A percentile compares a stretch with the other conserved stretches of the same genome.
phyloP scores from a whole-genome alignment of 2,888 invertebrate species.

The Trilocha varians region DNA sequence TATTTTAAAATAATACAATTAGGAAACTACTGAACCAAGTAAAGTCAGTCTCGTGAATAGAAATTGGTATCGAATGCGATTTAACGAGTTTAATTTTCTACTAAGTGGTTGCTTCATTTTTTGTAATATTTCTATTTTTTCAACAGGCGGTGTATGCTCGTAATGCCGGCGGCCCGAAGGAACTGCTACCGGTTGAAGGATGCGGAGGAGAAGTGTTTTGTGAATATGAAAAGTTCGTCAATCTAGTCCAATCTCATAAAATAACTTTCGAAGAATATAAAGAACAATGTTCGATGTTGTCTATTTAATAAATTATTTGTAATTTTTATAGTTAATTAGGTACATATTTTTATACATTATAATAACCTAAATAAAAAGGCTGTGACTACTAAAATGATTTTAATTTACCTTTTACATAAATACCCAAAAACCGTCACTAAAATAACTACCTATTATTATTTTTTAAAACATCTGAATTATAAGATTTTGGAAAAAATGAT shows the following conservation, averaged over 20 bases:
- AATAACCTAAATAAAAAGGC: conserved; percentile 40
- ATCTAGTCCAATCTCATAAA: conserved; percentile 38
- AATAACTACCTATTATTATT: too few relatives aligned
- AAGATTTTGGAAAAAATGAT: too few relatives aligned
- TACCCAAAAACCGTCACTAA: too few relatives aligned
- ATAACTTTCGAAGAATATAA: conserved; percentile 32
- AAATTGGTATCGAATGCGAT: background rate
- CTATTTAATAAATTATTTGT: background rate
- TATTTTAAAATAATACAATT: background rate
- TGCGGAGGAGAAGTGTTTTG: conserved; percentile 58
- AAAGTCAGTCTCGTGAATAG: background rate
- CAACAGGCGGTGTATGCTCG: conserved; percentile 60
- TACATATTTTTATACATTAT: too few relatives aligned
- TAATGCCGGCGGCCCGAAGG: conserved; percentile 46
- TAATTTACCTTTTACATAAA: background rate
- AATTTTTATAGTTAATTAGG: background rate
- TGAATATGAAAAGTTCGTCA: conserved; percentile 59
- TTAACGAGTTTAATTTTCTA: background rate
- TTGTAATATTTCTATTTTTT: conserved; percentile 7
- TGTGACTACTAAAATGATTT: conserved; percentile 24
- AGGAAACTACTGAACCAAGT: too few relatives aligned
- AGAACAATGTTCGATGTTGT: conserved; percentile 21
- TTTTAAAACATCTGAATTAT: too few relatives aligned
- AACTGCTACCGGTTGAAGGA: conserved; percentile 49
- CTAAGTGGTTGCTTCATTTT: background rate